These are phyloP conservation scores for Aphyosemion australe DNA, from an alignment of 2,113 vertebrate genomes.

Conservation along the genomic window DNA sequence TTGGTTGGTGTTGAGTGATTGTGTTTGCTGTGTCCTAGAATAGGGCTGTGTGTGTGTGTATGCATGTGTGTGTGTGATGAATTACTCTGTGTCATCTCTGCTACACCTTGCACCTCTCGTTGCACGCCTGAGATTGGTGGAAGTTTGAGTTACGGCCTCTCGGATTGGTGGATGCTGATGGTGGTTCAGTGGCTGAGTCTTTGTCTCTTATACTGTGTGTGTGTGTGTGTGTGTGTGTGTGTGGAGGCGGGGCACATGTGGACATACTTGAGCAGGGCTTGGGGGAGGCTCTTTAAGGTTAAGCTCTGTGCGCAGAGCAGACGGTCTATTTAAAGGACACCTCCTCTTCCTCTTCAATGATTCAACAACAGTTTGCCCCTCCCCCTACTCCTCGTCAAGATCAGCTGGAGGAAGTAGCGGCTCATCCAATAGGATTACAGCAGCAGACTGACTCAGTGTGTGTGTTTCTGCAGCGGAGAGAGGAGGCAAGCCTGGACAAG, in stretches of 20 bases:
- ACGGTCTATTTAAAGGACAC: constrained; percentile 69
- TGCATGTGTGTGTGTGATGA: constrained; percentile 34
- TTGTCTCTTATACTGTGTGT: constrained; percentile 18
- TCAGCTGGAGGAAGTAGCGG: constrained; percentile 90
- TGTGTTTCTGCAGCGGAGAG: constrained; percentile 48
- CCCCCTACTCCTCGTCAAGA: constrained; percentile 76
- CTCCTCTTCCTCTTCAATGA: constrained; percentile 87
- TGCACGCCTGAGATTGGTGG: constrained; percentile 48
- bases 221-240: not conserved
- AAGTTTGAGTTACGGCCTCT: constrained; percentile 17
- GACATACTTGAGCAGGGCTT: too few species aligned
- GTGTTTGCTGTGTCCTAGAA: constrained; percentile 49
- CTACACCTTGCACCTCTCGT: constrained; percentile 21
- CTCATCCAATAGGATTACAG: constrained; percentile 78
- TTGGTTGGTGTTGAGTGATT: constrained; percentile 1
- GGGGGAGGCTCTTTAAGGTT: constrained; percentile 56
- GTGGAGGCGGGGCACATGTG: too few species aligned
- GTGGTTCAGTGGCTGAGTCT: constrained; percentile 19
- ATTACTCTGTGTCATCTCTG: constrained; percentile 31
- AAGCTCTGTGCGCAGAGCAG: constrained; percentile 46
- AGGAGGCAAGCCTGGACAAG: constrained; percentile 76
- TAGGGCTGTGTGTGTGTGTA: constrained; percentile 41
- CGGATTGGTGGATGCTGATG: constrained; percentile 41
- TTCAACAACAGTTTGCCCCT: constrained; percentile 79
- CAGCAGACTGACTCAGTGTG: constrained; percentile 41